Conservation (phyloP, 2,888 invertebrate species). For the Electrophaes corylata region DNA sequence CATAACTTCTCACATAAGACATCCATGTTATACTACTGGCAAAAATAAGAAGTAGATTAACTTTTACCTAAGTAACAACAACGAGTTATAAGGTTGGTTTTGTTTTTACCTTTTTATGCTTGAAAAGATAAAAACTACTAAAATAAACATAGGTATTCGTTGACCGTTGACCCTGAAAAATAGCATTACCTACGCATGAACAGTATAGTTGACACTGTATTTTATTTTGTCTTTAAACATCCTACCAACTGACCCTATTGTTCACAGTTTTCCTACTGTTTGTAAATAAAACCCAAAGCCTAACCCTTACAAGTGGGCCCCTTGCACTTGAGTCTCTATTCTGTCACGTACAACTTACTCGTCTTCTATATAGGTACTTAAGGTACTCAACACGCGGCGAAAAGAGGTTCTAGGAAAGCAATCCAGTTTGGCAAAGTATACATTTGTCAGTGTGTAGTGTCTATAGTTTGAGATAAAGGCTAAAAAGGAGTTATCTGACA, state of each 20-base stretch:
- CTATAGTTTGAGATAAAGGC: too few relatives aligned
- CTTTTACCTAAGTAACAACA: too few relatives aligned
- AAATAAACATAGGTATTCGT: too few relatives aligned
- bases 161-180: too few relatives aligned
- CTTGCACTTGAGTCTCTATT: slow-evolving; percentile 29
- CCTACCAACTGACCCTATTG: slow-evolving; percentile 9
- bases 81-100: too few relatives aligned
- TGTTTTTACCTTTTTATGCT: too few relatives aligned
- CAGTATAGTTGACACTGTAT: background rate
- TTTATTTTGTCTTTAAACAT: background rate
- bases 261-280: slow-evolving; percentile 32
- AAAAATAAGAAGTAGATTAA: too few relatives aligned
- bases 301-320: slow-evolving; percentile 32
- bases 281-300: slow-evolving; percentile 39
- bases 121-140: too few relatives aligned
- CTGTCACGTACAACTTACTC: slow-evolving; percentile 16
- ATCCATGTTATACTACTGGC: too few relatives aligned
- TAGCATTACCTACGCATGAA: background rate
- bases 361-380: slow-evolving; percentile 6
- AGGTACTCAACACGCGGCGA: slow-evolving; percentile 13
- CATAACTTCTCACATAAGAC: too few relatives aligned
- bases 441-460: background rate
- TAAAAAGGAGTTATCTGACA: too few relatives aligned
- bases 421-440: slow-evolving; percentile 8
- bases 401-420: slow-evolving; percentile 10